Evolutionary conservation across 2,888 invertebrate genomes (phyloP), one percentile per base, ranked within the genome.

Genomic region (Chloroclystis v-ata): DNA sequence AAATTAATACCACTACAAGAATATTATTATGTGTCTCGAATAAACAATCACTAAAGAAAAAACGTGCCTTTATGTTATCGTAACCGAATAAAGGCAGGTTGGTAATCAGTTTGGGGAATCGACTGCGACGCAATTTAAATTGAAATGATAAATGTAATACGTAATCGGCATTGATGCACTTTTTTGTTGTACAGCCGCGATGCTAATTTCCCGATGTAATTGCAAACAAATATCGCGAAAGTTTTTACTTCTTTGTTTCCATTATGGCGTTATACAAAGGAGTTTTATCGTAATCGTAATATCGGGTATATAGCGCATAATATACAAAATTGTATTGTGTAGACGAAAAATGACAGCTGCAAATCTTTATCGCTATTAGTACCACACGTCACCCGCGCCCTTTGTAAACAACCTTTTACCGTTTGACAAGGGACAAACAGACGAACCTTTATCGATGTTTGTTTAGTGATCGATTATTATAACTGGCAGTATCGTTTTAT

Each of bases 281-380:
- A n/a, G n/a, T n/a, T n/a, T n/a, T n/a, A n/a, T n/a, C n/a, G n/a
- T n/a, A n/a, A n/a, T n/a, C n/a, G n/a, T n/a, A n/a, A n/a, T n/a
- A n/a, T n/a, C n/a, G n/a, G n/a, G n/a, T n/a, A n/a, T n/a, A n/a
- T n/a, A n/a, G n/a, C n/a, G 5, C 20, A 20, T 20, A 20, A 20
- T 20, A 20, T 20, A 4, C 2, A 4, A 4, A 20, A 20, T 20
- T 4, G 20, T 5, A 20, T n/a, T n/a, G n/a, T n/a, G 20, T 20
- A 20, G 5, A 20, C 3, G 2, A 5, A 20, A 2, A 20, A 5
- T 20, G 72, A 71, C 68, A 68, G 56, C 59, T 72, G 65, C 60
- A 64, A 62, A 67, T 69, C 58, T 49, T 67, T 66, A 61, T 67
- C 69, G 65, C 66, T 63, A 59, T 69, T 67, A 63, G 56, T 54